These are phyloP conservation scores for Heliconius ismenius DNA, from an alignment of 2,888 invertebrate genomes.

Conservation along the genomic window DNA sequence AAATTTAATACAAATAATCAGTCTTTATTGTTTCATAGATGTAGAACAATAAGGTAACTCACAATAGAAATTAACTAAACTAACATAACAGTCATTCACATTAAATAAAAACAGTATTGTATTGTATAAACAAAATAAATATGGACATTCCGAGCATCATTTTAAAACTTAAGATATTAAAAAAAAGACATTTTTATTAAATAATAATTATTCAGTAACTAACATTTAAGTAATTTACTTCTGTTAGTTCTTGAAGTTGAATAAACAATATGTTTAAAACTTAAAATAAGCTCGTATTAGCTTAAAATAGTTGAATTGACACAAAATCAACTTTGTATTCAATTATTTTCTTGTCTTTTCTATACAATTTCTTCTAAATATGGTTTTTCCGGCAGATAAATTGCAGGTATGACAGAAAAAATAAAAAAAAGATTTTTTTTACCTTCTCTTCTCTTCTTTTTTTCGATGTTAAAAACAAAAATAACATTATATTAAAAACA, in stretches of 20 bases:
- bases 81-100: neutral
- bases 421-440: no score
- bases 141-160: conserved; percentile 12
- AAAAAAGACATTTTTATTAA: neutral
- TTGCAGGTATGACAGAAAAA: no score
- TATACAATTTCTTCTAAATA: neutral
- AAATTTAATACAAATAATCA: conserved; percentile 46
- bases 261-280: neutral
- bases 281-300: neutral
- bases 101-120: conserved; percentile 7
- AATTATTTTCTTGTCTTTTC: neutral
- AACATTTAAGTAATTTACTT: neutral
- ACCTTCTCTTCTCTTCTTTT: no score
- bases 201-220: neutral
- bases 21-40: conserved; percentile 55
- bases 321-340: neutral
- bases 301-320: neutral
- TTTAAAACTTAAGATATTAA: conserved; percentile 1
- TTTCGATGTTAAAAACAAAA: neutral
- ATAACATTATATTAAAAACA: neutral
- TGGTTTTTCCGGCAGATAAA: no score
- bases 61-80: conserved; percentile 14
- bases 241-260: neutral
- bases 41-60: conserved; percentile 24
- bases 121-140: conserved; percentile 14